These are phyloP conservation scores for Drosophila melanosoma DNA, from an alignment of 2,888 invertebrate species.

Conservation along the genomic window DNA sequence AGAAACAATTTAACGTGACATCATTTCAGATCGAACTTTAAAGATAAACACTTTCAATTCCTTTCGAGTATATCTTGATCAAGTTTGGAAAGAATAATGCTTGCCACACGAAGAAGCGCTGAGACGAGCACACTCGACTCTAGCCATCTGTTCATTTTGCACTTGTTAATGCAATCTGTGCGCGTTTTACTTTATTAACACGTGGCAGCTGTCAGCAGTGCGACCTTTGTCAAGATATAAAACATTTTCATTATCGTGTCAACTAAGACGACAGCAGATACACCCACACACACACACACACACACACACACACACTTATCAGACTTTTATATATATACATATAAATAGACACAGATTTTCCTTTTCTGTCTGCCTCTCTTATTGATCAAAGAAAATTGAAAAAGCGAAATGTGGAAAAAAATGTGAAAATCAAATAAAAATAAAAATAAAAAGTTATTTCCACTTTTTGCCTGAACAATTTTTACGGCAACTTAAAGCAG, in stretches of 20 bases:
- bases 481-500: conserved; percentile 76
- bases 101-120: background rate
- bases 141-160: background rate
- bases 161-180: conserved; percentile 42
- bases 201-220: conserved; percentile 53
- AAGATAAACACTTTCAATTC: background rate
- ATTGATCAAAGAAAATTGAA: conserved; percentile 71
- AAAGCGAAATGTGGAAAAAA: conserved; percentile 10
- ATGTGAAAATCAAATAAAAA: background rate
- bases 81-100: background rate
- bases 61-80: background rate
- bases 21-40: no score
- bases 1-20: no score
- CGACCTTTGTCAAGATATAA: conserved; percentile 63
- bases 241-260: conserved; percentile 63
- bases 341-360: background rate
- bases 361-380: conserved; percentile 31
- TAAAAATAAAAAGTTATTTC: conserved; percentile 44
- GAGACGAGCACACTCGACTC: background rate
- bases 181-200: conserved; percentile 41
- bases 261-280: conserved; percentile 32
- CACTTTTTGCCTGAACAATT: conserved; percentile 57
- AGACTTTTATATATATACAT: conserved; percentile 1
- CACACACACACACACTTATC: background rate
- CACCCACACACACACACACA: conserved; percentile 13